phyloP scores from a whole-genome alignment of 2,797 vertebrate genomes.

The Furcifer pardalis region DNA sequence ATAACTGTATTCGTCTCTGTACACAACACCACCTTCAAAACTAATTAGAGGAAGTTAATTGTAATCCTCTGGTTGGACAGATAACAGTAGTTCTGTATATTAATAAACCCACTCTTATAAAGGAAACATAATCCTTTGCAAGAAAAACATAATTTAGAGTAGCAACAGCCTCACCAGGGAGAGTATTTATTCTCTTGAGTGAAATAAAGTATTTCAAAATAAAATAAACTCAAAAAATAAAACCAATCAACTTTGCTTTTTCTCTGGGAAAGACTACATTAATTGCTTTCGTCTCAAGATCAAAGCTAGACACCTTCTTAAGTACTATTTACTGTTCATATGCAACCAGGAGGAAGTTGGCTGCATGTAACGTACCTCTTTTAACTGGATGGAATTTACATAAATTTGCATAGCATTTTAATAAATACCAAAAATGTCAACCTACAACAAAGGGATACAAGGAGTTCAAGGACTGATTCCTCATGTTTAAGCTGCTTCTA shows the following conservation, averaged over 20 bases:
- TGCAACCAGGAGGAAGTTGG: background rate
- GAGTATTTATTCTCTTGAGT: slow-evolving; percentile 12
- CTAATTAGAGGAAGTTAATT: slow-evolving; percentile 17
- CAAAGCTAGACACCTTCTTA: background rate
- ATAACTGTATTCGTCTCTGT: background rate
- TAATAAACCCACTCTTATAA: slow-evolving; percentile 16
- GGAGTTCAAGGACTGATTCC: background rate
- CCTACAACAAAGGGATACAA: background rate
- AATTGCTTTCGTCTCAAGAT: background rate
- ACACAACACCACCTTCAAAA: background rate
- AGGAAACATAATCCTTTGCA: background rate
- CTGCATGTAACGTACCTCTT: background rate
- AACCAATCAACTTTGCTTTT: background rate
- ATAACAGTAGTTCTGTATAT: background rate
- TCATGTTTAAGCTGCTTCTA: background rate
- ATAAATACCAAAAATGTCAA: background rate
- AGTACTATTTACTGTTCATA: too few relatives aligned
- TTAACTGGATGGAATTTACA: background rate
- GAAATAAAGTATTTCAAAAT: slow-evolving; percentile 27
- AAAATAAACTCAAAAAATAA: slow-evolving; percentile 3
- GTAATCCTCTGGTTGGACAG: slow-evolving; percentile 10
- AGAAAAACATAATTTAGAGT: slow-evolving; percentile 26
- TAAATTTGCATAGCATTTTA: background rate
- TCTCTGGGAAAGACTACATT: background rate
- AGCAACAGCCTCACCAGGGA: background rate